Conservation (phyloP, 2,888 invertebrate genomes). For the Scaptomyza parva region DNA sequence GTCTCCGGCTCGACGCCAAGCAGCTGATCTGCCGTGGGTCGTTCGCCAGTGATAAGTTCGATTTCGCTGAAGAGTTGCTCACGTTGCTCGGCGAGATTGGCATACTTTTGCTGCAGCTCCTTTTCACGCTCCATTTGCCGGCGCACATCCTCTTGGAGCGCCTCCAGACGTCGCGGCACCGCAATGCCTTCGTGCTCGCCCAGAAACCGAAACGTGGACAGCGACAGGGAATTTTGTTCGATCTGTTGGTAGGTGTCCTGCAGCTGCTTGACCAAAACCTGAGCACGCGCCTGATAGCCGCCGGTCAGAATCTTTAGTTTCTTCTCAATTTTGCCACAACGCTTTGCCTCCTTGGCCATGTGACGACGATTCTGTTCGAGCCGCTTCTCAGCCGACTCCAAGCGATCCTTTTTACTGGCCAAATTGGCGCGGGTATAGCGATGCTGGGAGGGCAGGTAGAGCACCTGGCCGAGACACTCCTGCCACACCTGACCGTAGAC, state of each 20-base stretch:
- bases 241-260: constrained; percentile 95
- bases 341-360: constrained; percentile 98
- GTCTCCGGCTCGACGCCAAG: constrained; percentile 37
- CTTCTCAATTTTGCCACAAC: constrained; percentile 98
- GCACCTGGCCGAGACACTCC: constrained; percentile 96
- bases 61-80: constrained; percentile 78
- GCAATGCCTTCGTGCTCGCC: constrained; percentile 95
- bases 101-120: constrained; percentile 92
- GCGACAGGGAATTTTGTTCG: constrained; percentile 94
- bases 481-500: constrained; percentile 98
- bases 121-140: constrained; percentile 96
- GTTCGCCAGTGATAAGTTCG: constrained; percentile 54
- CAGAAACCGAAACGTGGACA: constrained; percentile 95
- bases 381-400: constrained; percentile 96
- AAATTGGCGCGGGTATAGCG: constrained; percentile 97
- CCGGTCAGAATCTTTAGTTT: constrained; percentile 98
- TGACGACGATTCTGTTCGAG: constrained; percentile 96
- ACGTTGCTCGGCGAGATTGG: constrained; percentile 89
- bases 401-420: constrained; percentile 97
- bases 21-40: constrained; percentile 52
- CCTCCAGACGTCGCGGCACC: constrained; percentile 95
- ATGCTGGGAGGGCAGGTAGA: constrained; percentile 96
- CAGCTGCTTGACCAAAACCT: constrained; percentile 94
- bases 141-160: constrained; percentile 95
- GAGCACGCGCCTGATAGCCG: constrained; percentile 93